Evolutionary conservation across 2,797 vertebrate genomes (phyloP), one percentile per base, ranked within the genome.

Genomic region (Enteromius fasciolatus): DNA sequence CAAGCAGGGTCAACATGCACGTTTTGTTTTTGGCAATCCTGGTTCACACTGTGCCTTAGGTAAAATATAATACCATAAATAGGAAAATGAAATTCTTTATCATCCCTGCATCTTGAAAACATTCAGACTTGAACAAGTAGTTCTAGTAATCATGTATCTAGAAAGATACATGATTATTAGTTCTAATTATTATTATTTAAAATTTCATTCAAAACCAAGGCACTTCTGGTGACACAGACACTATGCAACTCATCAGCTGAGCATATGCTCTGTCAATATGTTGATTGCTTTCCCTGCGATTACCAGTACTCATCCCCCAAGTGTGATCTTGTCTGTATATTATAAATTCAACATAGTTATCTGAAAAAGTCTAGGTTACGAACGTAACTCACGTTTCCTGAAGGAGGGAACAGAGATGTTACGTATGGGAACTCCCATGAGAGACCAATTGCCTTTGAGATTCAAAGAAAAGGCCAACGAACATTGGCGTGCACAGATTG

Each of bases 191-290:
- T 54, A 54, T 54, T 54, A n/a, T 54, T 9, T n/a, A 5, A 54
- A 59, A 70, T 72, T 28, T 28, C 25, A 20, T 20, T 73, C 10
- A 50, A 33, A 33, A 33, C 50, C 23, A 70, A 48, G n/a, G 41
- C 23, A 4, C 23, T 46, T 70, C 5, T 48, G 28, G 18, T 33
- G 46, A 14, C 69, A 50, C 12, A 46, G 46, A 73, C 46, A 52
- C 28, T n/a, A 20, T 17, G 52, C 41, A 73, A 73, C 10, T 84
- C 83, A 87, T 84, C 86, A 87, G 85, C 87, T 90, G 70, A 89
- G 84, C 77, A 90, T 86, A 89, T 87, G 88, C 75, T 83, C 76
- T 74, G 28, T 90, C 83, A 90, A 57, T 66, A 59, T 79, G 25
- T 2, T 73, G 18, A 74, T n/a, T n/a, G 17, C 69, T 72, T 73